These are phyloP conservation scores for Deilephila porcellus DNA, from an alignment of 2,888 invertebrate species.

Conservation along the genomic window DNA sequence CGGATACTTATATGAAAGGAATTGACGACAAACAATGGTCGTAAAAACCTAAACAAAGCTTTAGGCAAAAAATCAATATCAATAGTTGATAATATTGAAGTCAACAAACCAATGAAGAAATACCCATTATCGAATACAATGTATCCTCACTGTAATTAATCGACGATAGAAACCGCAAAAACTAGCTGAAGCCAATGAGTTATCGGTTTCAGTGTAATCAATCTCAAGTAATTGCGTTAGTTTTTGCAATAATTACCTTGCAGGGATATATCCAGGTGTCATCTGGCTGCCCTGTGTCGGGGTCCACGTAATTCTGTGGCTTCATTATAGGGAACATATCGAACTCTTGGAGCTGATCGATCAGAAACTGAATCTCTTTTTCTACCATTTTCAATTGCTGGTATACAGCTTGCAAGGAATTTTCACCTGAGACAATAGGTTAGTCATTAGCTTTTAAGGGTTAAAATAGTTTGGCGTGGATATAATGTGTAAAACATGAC, in stretches of 20 bases:
- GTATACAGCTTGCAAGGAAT: constrained; percentile 87
- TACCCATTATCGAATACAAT: too few relatives aligned
- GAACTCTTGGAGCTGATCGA: constrained; percentile 82
- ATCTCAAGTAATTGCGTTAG: not conserved
- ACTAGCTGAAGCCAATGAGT: not conserved
- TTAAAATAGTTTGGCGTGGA: not conserved
- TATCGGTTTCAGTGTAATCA: not conserved
- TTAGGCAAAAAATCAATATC: too few relatives aligned
- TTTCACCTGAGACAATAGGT: constrained; percentile 63
- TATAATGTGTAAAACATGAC: too few relatives aligned
- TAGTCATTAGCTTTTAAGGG: not conserved
- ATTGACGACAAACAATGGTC: too few relatives aligned
- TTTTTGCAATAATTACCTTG: constrained; percentile 59
- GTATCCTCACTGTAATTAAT: too few relatives aligned
- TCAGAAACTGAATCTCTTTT: constrained; percentile 84
- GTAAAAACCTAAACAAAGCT: too few relatives aligned
- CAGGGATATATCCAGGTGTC: constrained; percentile 75
- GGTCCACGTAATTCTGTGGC: constrained; percentile 66
- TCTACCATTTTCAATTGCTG: constrained; percentile 89
- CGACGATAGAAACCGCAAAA: not conserved
- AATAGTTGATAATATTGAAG: too few relatives aligned
- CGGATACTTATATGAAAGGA: too few relatives aligned
- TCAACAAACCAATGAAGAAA: too few relatives aligned
- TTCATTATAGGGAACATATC: constrained; percentile 83
- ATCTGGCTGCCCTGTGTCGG: constrained; percentile 64